Evolutionary conservation across 2,888 invertebrate genomes (phyloP).

Genomic region (Pandemis corylana): DNA sequence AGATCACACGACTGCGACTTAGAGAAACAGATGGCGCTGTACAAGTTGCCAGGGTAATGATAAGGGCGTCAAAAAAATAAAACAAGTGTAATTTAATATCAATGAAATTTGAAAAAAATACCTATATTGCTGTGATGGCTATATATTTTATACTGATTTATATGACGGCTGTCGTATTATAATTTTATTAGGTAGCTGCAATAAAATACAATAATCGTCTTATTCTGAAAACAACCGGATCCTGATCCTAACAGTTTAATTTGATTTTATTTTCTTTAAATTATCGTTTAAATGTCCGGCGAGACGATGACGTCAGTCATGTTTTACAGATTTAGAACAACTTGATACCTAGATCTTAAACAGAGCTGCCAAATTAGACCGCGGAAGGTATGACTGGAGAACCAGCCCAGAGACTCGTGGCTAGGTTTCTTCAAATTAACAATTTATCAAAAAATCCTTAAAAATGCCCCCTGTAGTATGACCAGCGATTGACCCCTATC

Average conservation of each 20-base stretch:
- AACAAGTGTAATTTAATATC: no score
- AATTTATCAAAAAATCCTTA: no score
- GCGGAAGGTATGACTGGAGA: no score
- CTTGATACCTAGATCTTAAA: no score
- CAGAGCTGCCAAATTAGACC: no score
- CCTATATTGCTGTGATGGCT: no score
- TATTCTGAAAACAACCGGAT: neutral
- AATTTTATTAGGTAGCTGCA: neutral
- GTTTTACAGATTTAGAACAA: neutral
- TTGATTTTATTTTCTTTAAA: neutral
- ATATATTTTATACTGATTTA: no score
- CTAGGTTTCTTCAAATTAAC: no score
- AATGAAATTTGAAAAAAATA: neutral
- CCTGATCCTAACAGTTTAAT: neutral
- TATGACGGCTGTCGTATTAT: neutral
- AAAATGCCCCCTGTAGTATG: no score
- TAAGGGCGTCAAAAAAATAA: neutral
- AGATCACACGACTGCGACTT: conserved; percentile 18
- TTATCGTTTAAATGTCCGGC: neutral
- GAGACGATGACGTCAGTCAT: neutral
- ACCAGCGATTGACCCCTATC: no score
- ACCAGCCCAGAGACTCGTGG: no score
- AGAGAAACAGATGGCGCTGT: neutral
- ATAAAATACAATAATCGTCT: neutral
- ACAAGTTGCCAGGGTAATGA: no score